Evolutionary conservation across 2,888 invertebrate genomes (phyloP).

Genomic region (Mythimna albipuncta): DNA sequence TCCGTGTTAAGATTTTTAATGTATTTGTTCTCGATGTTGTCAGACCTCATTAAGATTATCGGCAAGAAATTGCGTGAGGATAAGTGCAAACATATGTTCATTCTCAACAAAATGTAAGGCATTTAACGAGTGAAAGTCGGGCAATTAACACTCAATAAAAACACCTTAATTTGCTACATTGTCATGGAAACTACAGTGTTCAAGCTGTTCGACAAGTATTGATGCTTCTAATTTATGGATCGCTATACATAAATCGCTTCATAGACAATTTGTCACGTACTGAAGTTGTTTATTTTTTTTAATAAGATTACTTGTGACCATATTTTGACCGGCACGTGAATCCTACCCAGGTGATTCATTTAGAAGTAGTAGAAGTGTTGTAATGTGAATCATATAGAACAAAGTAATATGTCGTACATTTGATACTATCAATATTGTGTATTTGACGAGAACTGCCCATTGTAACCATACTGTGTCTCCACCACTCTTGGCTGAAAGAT

Average conservation of each 20-base stretch:
- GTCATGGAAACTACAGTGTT: constrained; percentile 36
- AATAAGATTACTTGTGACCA: constrained; percentile 36
- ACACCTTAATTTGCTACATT: constrained; percentile 40
- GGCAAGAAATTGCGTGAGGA: constrained; percentile 23
- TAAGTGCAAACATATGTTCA: constrained; percentile 37
- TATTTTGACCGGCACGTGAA: constrained; percentile 46
- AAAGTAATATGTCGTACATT: constrained; percentile 5
- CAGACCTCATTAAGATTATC: constrained; percentile 8
- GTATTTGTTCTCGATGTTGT: background rate
- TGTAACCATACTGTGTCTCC: no score
- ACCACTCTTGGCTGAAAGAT: no score
- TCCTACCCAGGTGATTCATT: constrained; percentile 49
- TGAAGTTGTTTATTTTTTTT: constrained; percentile 40
- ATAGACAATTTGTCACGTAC: constrained; percentile 59
- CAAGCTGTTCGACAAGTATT: constrained; percentile 28
- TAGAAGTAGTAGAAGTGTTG: background rate
- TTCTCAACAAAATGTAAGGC: constrained; percentile 29
- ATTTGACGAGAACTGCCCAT: no score
- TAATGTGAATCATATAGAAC: constrained; percentile 43
- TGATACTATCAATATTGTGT: background rate
- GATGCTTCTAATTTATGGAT: constrained; percentile 27
- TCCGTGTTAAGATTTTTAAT: constrained; percentile 4
- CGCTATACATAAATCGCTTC: constrained; percentile 10
- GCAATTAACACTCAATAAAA: constrained; percentile 36
- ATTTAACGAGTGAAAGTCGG: constrained; percentile 49